Evolutionary conservation across 2,113 vertebrate species (phyloP).

Genomic region (Trichechus manatus): DNA sequence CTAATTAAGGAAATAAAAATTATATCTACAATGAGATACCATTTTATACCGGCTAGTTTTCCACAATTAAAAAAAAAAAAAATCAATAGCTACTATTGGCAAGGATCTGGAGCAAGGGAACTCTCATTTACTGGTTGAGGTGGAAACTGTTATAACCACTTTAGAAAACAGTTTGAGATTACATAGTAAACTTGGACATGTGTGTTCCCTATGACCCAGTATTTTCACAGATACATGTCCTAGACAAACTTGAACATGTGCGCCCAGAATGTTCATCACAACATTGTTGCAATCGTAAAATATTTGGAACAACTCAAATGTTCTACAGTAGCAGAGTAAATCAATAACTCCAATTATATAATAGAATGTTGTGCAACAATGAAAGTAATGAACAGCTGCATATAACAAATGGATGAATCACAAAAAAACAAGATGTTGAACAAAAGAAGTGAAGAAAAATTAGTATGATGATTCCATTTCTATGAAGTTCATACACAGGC

Average conservation of each 20-base stretch:
- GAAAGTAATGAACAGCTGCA: background rate
- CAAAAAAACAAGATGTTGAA: background rate
- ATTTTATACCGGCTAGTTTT: too few relatives aligned
- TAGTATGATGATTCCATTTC: background rate
- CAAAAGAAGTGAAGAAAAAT: background rate
- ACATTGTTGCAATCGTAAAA: background rate
- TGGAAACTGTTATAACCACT: too few relatives aligned
- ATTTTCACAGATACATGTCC: background rate
- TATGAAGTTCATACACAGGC: background rate
- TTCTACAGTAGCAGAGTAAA: background rate
- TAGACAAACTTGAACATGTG: background rate
- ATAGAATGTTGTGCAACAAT: background rate
- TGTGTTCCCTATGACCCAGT: background rate
- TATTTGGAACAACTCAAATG: background rate
- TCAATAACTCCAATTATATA: background rate
- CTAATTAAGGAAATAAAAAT: too few relatives aligned
- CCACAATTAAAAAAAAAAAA: background rate
- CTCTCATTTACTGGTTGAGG: background rate
- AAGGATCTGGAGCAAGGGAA: background rate
- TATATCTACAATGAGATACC: too few relatives aligned
- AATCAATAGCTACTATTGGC: background rate
- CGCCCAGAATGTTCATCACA: background rate
- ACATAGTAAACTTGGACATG: background rate
- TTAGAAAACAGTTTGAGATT: background rate
- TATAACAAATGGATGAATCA: background rate